Evolutionary conservation across 1,140 invertebrate genomes (phyloP).

Genomic region (Octopus bimaculoides): DNA sequence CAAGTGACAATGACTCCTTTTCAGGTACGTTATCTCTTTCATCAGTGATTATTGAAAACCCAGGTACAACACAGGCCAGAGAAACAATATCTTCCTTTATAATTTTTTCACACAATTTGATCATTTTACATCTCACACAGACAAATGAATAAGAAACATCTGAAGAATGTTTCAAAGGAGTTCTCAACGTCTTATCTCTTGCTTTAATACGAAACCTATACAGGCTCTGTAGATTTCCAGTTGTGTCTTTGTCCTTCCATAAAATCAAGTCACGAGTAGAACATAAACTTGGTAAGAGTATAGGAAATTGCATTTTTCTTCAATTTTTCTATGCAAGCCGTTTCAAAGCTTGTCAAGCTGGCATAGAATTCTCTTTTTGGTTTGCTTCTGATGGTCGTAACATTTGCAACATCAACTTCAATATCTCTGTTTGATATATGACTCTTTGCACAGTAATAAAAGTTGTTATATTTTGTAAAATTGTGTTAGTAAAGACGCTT

Average conservation of each 20-base stretch:
- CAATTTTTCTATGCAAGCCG: background rate
- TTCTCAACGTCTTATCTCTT: background rate
- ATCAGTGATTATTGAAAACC: conserved; percentile 7
- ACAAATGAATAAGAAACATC: background rate
- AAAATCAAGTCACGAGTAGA: background rate
- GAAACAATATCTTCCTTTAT: conserved; percentile 1
- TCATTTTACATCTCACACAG: background rate
- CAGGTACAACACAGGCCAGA: background rate
- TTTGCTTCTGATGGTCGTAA: background rate
- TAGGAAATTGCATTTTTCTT: background rate
- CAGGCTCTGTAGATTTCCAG: background rate
- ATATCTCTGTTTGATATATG: background rate
- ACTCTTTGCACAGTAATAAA: background rate
- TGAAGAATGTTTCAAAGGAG: background rate
- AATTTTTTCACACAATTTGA: conserved; percentile 1
- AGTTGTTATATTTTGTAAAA: too few species aligned
- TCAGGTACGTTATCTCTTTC: background rate
- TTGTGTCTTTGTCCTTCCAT: background rate
- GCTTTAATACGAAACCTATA: background rate
- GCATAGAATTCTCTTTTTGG: background rate
- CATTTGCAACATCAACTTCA: background rate
- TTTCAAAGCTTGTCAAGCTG: background rate
- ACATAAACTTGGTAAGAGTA: background rate
- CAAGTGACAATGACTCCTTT: background rate
- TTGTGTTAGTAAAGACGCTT: too few species aligned